A percentile compares a stretch with the other conserved stretches of the same genome.
phyloP scores from a whole-genome alignment of 1,140 invertebrate species.

The Andricus grossulariae region DNA sequence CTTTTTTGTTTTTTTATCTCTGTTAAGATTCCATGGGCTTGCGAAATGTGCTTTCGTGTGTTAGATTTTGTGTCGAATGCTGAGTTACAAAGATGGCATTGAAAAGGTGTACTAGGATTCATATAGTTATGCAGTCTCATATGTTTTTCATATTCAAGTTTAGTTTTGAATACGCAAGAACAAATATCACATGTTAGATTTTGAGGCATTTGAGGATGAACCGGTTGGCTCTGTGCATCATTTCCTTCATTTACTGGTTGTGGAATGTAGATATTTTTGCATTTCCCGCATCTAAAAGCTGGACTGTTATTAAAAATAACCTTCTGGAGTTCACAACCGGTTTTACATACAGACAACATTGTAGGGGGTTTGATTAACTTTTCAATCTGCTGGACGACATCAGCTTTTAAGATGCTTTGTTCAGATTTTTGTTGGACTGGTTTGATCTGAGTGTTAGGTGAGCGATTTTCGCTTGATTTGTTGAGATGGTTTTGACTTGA shows the following conservation, averaged over 20 bases:
- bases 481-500: too few relatives aligned
- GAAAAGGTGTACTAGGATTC: conserved; percentile 53
- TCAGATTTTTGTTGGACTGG: too few relatives aligned
- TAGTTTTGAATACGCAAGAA: conserved; percentile 45
- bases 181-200: conserved; percentile 63
- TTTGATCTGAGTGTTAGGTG: too few relatives aligned
- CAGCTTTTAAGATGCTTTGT: too few relatives aligned
- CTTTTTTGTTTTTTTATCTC: background rate
- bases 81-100: conserved; percentile 60
- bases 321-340: conserved; percentile 47
- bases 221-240: conserved; percentile 29
- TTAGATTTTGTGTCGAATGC: conserved; percentile 52
- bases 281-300: conserved; percentile 26
- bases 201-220: conserved; percentile 45
- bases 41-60: conserved; percentile 46
- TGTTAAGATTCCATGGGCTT: conserved; percentile 24
- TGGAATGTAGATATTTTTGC: conserved; percentile 49
- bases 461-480: too few relatives aligned
- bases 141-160: conserved; percentile 53
- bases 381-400: too few relatives aligned
- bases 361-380: too few relatives aligned
- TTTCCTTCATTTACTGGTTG: conserved; percentile 44
- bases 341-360: conserved; percentile 3
- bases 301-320: background rate
- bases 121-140: conserved; percentile 51